Base-by-base conservation (phyloP, 2,888 invertebrate genomes). In the Drosophila birchii region DNA sequence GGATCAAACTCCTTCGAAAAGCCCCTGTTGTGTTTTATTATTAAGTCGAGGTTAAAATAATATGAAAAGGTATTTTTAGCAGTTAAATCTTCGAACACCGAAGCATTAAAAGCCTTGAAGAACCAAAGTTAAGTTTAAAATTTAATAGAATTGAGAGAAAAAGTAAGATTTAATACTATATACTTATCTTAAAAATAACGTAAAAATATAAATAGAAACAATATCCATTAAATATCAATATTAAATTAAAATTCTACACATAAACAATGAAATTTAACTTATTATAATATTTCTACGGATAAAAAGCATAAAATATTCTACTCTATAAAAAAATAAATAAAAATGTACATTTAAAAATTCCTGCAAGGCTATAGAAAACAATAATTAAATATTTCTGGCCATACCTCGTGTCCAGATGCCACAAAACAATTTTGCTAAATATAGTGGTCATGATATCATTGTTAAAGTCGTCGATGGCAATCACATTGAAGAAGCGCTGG, bases 1-100 rank as follows among this genome's bases (percentile, higher is more conserved):
- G 97, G 96, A 93, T 98, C 97, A 91, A 98, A 98, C 69, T 98
- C 98, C 92, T 97, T 97, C 14, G 97, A 96, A 93, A 98, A 99
- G 8, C 98, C 98, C 91, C 97, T 97, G 70, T 12, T 26, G 20
- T 12, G 32, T 26, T 44, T 51, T 23, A 53, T 14, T 34, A 12
- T 29, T 20, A 5, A 23, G 34, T n/a, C 44, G 54, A 16, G 71
- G 20, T 47, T 3, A 58, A 47, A 29, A 18, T 16, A 29, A 44
- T 12, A 41, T 34, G 4, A 14, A 32, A 5, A 32, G 3, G 2
- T 14, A 26, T 5, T 41, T n/a, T 26, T 9, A 23, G 0, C 0
- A 39, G 32, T 41, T 14, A 23, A 23, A n/a, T 60, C 60, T 60
- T 60, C 55, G 60, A 16, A 0, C 11, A 1, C 14, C 61, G 61